A percentile compares a stretch with the other conserved stretches of the same genome.
Conservation (phyloP, 2,888 invertebrate species). For the Melitaea athalia region DNA sequence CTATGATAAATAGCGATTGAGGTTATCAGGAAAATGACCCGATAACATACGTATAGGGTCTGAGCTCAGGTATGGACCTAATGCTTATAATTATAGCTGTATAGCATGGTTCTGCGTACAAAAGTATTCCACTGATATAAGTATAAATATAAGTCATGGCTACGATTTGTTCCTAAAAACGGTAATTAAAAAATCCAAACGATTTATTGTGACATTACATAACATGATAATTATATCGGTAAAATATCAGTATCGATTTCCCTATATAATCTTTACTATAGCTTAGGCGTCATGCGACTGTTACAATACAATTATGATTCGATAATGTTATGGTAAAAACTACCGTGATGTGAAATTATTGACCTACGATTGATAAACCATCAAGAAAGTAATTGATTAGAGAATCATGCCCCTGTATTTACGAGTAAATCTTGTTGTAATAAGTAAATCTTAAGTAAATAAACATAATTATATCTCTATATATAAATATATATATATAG, state of each 20-base stretch:
- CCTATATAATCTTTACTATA: too few relatives aligned
- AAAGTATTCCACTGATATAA: background rate
- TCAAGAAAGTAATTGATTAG: too few relatives aligned
- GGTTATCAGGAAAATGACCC: constrained; percentile 49
- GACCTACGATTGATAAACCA: too few relatives aligned
- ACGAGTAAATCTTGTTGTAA: background rate
- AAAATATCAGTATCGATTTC: background rate
- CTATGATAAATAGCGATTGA: constrained; percentile 45
- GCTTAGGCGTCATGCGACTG: too few relatives aligned
- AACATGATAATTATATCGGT: background rate
- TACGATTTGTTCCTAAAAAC: background rate
- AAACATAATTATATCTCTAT: too few relatives aligned
- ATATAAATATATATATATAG: too few relatives aligned
- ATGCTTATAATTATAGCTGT: background rate
- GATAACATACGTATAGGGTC: constrained; percentile 14
- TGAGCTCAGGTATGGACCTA: constrained; percentile 4
- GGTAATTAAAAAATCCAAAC: background rate
- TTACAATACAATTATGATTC: too few relatives aligned
- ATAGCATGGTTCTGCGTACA: background rate
- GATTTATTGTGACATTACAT: background rate
- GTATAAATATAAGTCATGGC: background rate
- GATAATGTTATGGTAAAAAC: too few relatives aligned
- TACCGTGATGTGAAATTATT: too few relatives aligned
- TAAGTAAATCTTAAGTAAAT: background rate
- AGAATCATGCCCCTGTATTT: background rate